Evolutionary conservation across 2,113 vertebrate genomes (phyloP), one percentile per base, ranked within the genome.

Genomic region (Ctenomys sociabilis): DNA sequence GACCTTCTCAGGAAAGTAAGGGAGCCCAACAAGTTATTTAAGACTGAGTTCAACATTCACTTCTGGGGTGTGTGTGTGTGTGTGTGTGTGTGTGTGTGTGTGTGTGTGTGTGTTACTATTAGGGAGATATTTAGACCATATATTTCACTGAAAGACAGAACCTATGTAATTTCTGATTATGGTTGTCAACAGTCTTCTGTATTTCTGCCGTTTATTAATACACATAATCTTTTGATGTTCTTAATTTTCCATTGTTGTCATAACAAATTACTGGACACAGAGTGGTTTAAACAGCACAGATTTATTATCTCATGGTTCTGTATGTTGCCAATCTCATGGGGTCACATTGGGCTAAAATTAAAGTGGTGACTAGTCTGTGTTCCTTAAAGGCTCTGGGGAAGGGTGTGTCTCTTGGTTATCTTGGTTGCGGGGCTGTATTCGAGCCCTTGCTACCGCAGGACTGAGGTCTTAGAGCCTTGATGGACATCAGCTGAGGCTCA

Each of bases 101-200:
- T 40, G 26, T 57, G 49, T 21, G 30, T 52, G 22, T 13, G 2
- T 49, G 19, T 37, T 16, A 22, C 9, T 72, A 19, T 37, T 28
- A 28, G 1, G 35, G 54, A 54, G 40, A 37, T 77, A 78, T 84
- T 95, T 59, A 88, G 19, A 72, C 16, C 37, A 43, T 73, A 37
- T 3, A 19, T 43, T 54, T 87, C 49, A 80, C 61, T 37, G 28
- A 80, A 84, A 72, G 40, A 30, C 17, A 72, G 52, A 88, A 61
- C 14, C 40, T 49, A 73, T 85, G 21, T 73, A 64, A 45, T 73
- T 93, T 94, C 75, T 93, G 28, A 88, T 77, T n/a, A 77, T 52
- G 22, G 30, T 91, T 87, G 43, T 78, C 40, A 70, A 26, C 13
- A 45, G 7, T 43, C 72, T 93, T 93, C 70, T n/a, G 37, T 70